These are phyloP conservation scores for Pangasius krempfi DNA, from an alignment of 2,797 vertebrate species.

Conservation along the genomic window DNA sequence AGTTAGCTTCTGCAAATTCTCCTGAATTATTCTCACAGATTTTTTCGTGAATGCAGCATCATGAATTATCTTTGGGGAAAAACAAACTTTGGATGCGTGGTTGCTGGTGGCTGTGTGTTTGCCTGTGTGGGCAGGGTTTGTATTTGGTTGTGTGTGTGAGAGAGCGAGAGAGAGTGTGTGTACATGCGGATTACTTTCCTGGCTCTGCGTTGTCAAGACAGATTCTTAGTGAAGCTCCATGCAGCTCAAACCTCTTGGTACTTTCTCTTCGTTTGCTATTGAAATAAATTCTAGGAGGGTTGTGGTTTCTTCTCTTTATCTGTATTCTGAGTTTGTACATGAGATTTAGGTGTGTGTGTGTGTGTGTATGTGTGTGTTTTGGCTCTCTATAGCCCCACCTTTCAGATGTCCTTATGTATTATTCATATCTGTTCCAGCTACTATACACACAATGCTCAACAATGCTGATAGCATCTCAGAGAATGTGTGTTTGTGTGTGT, in stretches of 20 bases:
- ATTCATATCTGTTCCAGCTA: conserved; percentile 20
- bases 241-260: background rate
- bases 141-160: background rate
- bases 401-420: conserved; percentile 22
- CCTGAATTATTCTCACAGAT: conserved; percentile 6
- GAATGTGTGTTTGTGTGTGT: conserved; percentile 12
- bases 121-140: background rate
- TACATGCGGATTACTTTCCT: background rate
- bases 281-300: background rate
- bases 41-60: background rate
- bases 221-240: background rate
- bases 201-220: no score
- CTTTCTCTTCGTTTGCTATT: background rate
- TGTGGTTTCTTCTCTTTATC: background rate
- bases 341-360: background rate
- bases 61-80: conserved; percentile 3
- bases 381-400: background rate
- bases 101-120: background rate
- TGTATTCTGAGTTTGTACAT: conserved; percentile 3
- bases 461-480: conserved; percentile 1
- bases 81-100: background rate
- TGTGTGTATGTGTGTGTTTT: background rate
- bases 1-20: background rate
- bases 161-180: background rate
- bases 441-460: background rate